phyloP scores from a whole-genome alignment of 2,888 invertebrate genomes.

The Branchipolynoe longqiensis region DNA sequence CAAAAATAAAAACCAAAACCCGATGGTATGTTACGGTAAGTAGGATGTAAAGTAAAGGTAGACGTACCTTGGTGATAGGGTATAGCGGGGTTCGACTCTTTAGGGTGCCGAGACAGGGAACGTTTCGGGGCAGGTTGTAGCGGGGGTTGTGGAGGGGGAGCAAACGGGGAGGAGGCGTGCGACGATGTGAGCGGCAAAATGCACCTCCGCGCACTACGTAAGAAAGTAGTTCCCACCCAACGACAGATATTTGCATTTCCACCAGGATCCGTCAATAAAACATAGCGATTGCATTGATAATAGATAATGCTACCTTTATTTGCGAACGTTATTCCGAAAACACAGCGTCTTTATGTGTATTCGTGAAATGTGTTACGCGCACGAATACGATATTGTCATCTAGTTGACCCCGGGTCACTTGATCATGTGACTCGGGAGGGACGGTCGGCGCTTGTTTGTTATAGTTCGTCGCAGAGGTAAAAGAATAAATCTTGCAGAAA shows the following conservation, averaged over 20 bases:
- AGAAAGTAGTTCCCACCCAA: slow-evolving; percentile 16
- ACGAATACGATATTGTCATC: neutral
- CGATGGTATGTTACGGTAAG: slow-evolving; percentile 56
- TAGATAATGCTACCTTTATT: neutral
- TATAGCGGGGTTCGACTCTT: slow-evolving; percentile 56
- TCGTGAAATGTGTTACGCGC: neutral
- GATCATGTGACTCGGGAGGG: slow-evolving; percentile 5
- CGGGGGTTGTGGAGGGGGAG: slow-evolving; percentile 42
- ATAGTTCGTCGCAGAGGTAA: neutral
- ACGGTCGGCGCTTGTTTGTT: no score
- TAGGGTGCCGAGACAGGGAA: slow-evolving; percentile 32
- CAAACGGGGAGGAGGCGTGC: slow-evolving; percentile 14
- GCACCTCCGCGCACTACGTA: slow-evolving; percentile 33
- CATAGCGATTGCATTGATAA: slow-evolving; percentile 10
- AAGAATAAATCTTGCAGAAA: slow-evolving; percentile 35
- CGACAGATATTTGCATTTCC: neutral
- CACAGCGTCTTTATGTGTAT: no score
- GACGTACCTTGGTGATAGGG: slow-evolving; percentile 57
- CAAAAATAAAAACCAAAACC: slow-evolving; percentile 58
- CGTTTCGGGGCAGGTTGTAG: slow-evolving; percentile 42
- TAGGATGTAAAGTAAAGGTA: slow-evolving; percentile 58
- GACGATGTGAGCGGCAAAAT: neutral
- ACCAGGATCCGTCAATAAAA: neutral
- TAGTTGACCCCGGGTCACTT: slow-evolving; percentile 44
- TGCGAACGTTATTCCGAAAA: no score